Evolutionary conservation across 2,113 vertebrate species (phyloP).

Genomic region (Felis catus): F.catus_Fca126_mat1.0 CM031419.1:219290001-219290500

Average conservation of each 20-base stretch:
- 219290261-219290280: rapidly evolving
- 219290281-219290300: neutral
- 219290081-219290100: neutral
- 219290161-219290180: neutral
- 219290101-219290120: rapidly evolving
- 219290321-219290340: neutral
- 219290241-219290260: rapidly evolving
- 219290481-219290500: neutral
- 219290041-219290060: neutral
- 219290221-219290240: rapidly evolving
- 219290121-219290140: neutral
- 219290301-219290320: rapidly evolving
- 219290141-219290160: neutral
- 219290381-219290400: rapidly evolving
- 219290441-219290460: neutral
- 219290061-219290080: rapidly evolving
- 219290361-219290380: neutral
- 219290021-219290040: rapidly evolving
- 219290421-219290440: neutral
- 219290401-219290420: too few species aligned
- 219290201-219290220: neutral
- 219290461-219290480: neutral
- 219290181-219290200: rapidly evolving
- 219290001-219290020: rapidly evolving
- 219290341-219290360: too few species aligned